Conservation (phyloP, 2,888 invertebrate genomes). For the Polydrusus tereticollis region DNA sequence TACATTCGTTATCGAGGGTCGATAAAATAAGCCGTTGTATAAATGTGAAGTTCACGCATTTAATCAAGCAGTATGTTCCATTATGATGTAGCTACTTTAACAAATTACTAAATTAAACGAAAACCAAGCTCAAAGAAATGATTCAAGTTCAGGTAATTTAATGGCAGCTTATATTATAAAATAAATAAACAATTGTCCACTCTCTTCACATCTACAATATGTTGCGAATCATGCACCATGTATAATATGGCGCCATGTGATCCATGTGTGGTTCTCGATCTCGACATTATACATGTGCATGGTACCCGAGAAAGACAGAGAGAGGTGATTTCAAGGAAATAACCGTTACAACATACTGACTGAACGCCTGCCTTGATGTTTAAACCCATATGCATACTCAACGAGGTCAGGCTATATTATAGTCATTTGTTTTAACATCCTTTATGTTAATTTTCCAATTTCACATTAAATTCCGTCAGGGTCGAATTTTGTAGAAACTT, state of each 20-base stretch:
- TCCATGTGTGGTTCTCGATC: slow-evolving; percentile 16
- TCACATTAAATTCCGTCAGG: background rate
- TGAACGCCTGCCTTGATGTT: slow-evolving; percentile 40
- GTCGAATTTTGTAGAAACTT: background rate
- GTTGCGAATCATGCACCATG: too few species aligned
- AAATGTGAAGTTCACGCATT: background rate
- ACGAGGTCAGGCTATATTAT: slow-evolving; percentile 34
- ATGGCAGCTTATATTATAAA: too few species aligned
- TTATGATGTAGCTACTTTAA: too few species aligned
- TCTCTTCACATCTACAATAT: too few species aligned
- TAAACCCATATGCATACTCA: slow-evolving; percentile 31
- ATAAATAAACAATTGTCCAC: too few species aligned
- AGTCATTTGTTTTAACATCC: slow-evolving; percentile 31
- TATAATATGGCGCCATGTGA: slow-evolving; percentile 21
- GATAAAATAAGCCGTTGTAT: background rate
- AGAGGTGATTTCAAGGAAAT: slow-evolving; percentile 40
- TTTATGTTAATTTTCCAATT: slow-evolving; percentile 24
- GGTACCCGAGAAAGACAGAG: slow-evolving; percentile 1
- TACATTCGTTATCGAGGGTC: background rate
- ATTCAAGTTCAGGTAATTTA: too few species aligned
- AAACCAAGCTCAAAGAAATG: too few species aligned
- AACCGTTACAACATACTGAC: slow-evolving; percentile 44
- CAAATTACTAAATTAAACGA: too few species aligned
- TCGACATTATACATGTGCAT: slow-evolving; percentile 16
- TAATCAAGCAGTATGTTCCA: background rate